phyloP scores from a whole-genome alignment of 2,797 vertebrate genomes.

The Fratercula arctica region DNA sequence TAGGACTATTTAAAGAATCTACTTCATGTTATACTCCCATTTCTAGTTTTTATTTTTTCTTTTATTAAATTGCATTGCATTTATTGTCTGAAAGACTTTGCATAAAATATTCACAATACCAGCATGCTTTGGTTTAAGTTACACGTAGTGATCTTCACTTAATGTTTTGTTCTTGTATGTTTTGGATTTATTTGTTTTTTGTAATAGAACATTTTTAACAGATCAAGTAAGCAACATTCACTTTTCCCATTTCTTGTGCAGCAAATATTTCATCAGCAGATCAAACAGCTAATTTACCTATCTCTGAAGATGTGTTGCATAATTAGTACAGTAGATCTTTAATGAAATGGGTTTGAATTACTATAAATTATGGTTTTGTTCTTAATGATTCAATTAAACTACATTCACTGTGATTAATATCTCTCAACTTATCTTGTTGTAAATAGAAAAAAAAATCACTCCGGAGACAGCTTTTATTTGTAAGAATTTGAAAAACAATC shows the following conservation, averaged over 20 bases:
- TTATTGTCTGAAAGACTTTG: background rate
- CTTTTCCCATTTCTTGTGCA: background rate
- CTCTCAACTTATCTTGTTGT: background rate
- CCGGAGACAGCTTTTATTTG: background rate
- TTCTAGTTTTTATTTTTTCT: background rate
- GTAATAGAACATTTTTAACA: background rate
- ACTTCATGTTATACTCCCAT: background rate
- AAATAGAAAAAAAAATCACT: slow-evolving; percentile 7
- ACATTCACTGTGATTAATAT: background rate
- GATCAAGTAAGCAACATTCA: background rate
- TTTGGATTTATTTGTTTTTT: background rate
- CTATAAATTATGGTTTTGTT: slow-evolving; percentile 6
- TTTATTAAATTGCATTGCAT: background rate
- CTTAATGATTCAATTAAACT: slow-evolving; percentile 1
- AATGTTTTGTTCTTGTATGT: background rate
- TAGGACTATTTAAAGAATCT: background rate
- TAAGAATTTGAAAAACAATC: background rate
- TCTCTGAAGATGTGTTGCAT: background rate
- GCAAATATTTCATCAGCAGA: background rate
- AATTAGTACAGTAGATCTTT: background rate
- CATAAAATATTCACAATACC: background rate
- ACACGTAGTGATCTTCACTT: background rate
- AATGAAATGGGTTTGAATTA: slow-evolving; percentile 14
- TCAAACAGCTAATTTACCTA: background rate
- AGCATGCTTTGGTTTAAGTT: background rate